Conservation (phyloP, 2,888 invertebrate species). For the Meiosimyza decipiens region DNA sequence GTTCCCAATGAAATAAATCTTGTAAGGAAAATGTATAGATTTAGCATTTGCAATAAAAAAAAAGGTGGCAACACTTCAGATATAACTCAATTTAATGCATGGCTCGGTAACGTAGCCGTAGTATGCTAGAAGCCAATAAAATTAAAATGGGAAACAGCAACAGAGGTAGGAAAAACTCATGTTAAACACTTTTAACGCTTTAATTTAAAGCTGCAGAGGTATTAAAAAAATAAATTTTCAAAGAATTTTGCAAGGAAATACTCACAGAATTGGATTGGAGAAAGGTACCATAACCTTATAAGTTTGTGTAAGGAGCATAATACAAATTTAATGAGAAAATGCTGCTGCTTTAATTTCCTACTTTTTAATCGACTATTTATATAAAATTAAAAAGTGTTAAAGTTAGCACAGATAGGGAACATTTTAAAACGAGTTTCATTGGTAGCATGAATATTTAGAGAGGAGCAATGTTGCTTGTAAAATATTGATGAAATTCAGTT, state of each 20-base stretch:
- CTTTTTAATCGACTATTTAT: background rate
- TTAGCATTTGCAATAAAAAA: background rate
- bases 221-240: background rate
- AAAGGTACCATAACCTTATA: too few species aligned
- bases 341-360: background rate
- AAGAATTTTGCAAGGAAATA: background rate
- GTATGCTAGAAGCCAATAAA: background rate
- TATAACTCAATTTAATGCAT: conserved; percentile 24
- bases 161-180: background rate
- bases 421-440: too few species aligned
- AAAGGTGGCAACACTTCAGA: conserved; percentile 13
- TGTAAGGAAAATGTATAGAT: too few species aligned
- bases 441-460: too few species aligned
- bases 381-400: too few species aligned
- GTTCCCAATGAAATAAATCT: too few species aligned
- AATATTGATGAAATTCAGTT: too few species aligned
- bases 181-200: background rate
- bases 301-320: background rate
- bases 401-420: background rate
- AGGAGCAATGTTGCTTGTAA: too few species aligned
- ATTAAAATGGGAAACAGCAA: background rate
- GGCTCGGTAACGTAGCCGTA: background rate
- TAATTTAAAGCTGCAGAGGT: background rate
- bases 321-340: conserved; percentile 4
- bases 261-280: too few species aligned